Base-by-base conservation (phyloP, 1,140 invertebrate genomes). In the Sitophilus oryzae region DNA sequence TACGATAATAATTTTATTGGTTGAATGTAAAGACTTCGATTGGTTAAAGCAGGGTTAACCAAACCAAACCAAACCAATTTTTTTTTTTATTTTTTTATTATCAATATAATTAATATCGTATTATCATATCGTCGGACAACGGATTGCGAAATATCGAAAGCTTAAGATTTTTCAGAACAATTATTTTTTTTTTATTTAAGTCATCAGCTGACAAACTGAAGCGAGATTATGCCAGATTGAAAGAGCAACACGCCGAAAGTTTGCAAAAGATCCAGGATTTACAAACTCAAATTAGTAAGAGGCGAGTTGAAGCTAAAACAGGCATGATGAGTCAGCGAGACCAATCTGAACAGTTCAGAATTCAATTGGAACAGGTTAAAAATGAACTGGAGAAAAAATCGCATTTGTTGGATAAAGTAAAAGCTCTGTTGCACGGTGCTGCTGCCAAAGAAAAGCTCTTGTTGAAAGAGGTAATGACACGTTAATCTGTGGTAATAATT, bases 371-470 rank as follows among this genome's bases (percentile, higher is more conserved):
- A 5, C 41, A 68, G 10, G 61, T 79, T 2, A 74, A 67, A 57
- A 66, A 65, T 34, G 75, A 80, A 59, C 61, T 81, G n/a, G 57
- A 55, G 16, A 72, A 77, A n/a, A 81, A 81, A 64, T 72, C 70
- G 4, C 66, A 76, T 49, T 64, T 81, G 8, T 51, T 81, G 19
- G 72, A 74, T 36, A 79, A 75, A 67, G 75, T 80, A 2, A 80
- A 80, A 60, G 65, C 73, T 22, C 65, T 81, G 23, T 62, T 81
- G 36, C 74, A 77, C 35, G 69, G 71, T 49, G 78, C 79, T 18
- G 77, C 77, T 6, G 54, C 68, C 3, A 79, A 79, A 64, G 79
- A 80, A 58, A 79, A 77, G 59, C 60, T 67, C 10, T 68, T 80
- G 41, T 65, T 75, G 4, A 72, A 78, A 52, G 72, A 75, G 58